A percentile compares a stretch with the other conserved stretches of the same genome.
Evolutionary conservation across 2,888 invertebrate genomes (phyloP).

Genomic region (Lingula anatina): DNA sequence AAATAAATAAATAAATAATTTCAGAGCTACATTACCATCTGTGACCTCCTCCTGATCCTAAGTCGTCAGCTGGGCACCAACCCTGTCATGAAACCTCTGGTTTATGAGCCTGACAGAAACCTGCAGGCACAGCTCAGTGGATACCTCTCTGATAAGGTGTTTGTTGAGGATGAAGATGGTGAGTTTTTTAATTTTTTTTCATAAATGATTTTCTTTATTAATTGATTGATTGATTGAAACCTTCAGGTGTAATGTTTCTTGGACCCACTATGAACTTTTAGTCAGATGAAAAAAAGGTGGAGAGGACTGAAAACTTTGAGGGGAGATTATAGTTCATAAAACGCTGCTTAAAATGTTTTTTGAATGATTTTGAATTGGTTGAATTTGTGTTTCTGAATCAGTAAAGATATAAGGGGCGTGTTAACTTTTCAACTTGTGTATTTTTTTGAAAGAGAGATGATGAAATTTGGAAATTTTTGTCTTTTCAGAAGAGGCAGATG

Average conservation of each 20-base stretch:
- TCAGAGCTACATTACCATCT: conserved; percentile 88
- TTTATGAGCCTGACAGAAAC: conserved; percentile 72
- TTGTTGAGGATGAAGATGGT: conserved; percentile 88
- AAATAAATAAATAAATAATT: conserved; percentile 12
- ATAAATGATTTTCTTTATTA: neutral
- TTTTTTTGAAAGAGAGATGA: too few species aligned
- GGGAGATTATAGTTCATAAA: too few species aligned
- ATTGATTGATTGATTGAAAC: neutral
- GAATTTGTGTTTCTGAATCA: too few species aligned
- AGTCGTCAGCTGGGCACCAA: conserved; percentile 68
- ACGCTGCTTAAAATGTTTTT: too few species aligned
- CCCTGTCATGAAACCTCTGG: conserved; percentile 56
- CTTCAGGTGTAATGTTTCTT: neutral
- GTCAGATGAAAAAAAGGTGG: too few species aligned
- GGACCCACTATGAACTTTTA: neutral
- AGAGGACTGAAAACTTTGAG: too few species aligned
- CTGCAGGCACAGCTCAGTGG: conserved; percentile 79
- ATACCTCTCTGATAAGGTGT: conserved; percentile 90
- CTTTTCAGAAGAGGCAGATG: conserved; percentile 70
- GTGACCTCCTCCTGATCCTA: conserved; percentile 90
- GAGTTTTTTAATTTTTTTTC: too few species aligned
- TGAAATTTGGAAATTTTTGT: conserved; percentile 1
- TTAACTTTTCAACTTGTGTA: too few species aligned
- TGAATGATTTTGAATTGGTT: too few species aligned
- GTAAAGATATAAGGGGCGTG: too few species aligned